Base-by-base conservation (phyloP, 1,140 invertebrate genomes). In the Zaprionus africanus region DNA sequence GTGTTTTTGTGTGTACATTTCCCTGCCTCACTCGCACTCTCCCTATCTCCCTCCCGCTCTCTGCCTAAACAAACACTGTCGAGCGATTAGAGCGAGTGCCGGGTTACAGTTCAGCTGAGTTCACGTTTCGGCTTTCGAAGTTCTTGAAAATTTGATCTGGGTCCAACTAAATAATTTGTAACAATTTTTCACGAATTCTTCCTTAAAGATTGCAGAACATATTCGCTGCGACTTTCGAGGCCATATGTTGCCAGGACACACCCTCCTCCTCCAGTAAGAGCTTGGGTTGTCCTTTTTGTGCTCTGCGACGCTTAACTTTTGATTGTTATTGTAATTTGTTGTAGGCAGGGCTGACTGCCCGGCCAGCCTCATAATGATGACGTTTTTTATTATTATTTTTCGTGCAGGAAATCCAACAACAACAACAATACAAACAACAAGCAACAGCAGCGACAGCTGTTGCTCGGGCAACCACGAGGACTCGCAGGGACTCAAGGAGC, bases 271-370 rank as follows among this genome's bases (percentile, higher is more conserved):
- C 59, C 54, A 7, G 1, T 71, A 78, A 70, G 74, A 63, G 74
- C 81, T 78, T 73, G 77, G 72, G 81, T 72, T 86, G 79, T 90
- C 82, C 87, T 80, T 90, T 76, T 85, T 90, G 66, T 79, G 79
- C 79, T 71, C 67, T 81, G n/a, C n/a, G 81, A 70, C 81, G 84
- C 85, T 90, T 87, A 88, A 90, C 84, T 88, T 88, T 88, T 84
- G 78, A 90, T 88, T 88, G 85, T 90, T 88, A 90, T 88, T 88
- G 78, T 88, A 90, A 90, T 88, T 88, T 90, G 69, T 80, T 90
- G 57, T 43, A 36, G 28, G 53, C 61, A 61, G 43, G 34, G 58
- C 66, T 56, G 67, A 54, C 77, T 46, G 31, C n/a, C 58, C 36
- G 76, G 64, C 72, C 69, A 69, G 75, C 59, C 58, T 69, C 75